A percentile compares a stretch with the other conserved stretches of the same genome.
These are phyloP conservation scores for Choristoneura fumiferana DNA, from an alignment of 1,140 invertebrate species.

Conservation along the genomic window DNA sequence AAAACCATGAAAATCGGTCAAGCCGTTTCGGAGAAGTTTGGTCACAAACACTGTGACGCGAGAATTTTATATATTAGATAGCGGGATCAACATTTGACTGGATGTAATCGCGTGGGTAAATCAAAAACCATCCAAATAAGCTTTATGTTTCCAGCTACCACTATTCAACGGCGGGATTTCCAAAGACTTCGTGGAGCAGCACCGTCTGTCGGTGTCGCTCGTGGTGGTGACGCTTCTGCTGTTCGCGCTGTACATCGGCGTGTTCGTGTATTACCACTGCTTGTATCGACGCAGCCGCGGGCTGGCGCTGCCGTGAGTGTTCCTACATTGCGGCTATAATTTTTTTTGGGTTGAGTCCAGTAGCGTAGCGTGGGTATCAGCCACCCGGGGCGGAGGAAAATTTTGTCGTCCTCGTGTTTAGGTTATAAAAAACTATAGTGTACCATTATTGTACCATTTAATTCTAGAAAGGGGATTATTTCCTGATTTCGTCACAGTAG, in stretches of 20 bases:
- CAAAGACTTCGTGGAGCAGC: constrained; percentile 26
- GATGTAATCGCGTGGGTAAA: too few relatives aligned
- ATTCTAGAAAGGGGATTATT: too few relatives aligned
- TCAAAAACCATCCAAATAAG: too few relatives aligned
- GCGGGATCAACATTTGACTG: too few relatives aligned
- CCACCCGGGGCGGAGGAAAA: too few relatives aligned
- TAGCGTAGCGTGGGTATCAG: background rate
- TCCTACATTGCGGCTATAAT: background rate
- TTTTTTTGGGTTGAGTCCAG: background rate
- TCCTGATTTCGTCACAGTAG: too few relatives aligned
- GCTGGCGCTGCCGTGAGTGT: constrained; percentile 36
- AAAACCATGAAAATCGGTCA: too few relatives aligned
- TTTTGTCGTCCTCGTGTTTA: background rate
- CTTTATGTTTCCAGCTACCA: constrained; percentile 33
- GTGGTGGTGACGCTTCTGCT: constrained; percentile 32
- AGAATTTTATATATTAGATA: too few relatives aligned
- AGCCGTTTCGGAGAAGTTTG: too few relatives aligned
- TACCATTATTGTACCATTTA: too few relatives aligned
- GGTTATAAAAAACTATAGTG: too few relatives aligned
- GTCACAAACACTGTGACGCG: too few relatives aligned
- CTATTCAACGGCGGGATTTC: constrained; percentile 44
- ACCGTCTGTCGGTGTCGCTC: constrained; percentile 34
- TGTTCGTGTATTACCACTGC: constrained; percentile 42
- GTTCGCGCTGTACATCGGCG: constrained; percentile 36
- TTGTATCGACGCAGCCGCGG: constrained; percentile 13